Evolutionary conservation across 2,797 vertebrate genomes (phyloP).

Genomic region (Cheirogaleus major): DNA sequence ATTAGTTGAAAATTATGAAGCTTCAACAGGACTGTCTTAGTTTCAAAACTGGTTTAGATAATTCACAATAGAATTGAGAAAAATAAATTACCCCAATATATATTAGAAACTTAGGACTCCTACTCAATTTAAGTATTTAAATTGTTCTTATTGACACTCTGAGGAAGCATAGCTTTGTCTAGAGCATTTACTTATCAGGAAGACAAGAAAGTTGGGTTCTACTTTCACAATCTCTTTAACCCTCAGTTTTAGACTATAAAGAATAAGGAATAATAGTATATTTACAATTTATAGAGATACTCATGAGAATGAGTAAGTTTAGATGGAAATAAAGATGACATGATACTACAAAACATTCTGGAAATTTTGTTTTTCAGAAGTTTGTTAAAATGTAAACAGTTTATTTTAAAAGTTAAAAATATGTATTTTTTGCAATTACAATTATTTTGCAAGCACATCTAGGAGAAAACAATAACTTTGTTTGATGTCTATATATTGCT

Average conservation of each 20-base stretch:
- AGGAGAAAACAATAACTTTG: background rate
- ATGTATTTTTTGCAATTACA: background rate
- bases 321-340: background rate
- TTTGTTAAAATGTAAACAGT: background rate
- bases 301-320: background rate
- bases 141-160: background rate
- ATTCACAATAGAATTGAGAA: background rate
- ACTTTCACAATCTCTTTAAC: background rate
- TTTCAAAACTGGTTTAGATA: background rate
- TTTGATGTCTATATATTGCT: background rate
- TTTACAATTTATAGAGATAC: background rate
- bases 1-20: slow-evolving; percentile 4
- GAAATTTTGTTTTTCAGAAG: background rate
- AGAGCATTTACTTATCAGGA: background rate
- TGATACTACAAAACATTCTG: background rate
- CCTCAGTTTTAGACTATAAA: background rate
- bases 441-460: background rate
- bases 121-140: background rate
- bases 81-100: background rate
- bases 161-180: background rate
- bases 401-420: background rate
- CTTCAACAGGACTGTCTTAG: background rate
- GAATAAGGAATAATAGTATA: background rate
- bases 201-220: background rate
- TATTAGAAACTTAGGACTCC: background rate